Evolutionary conservation across 2,113 vertebrate genomes (phyloP).

Genomic region (Zosterops japonicus): DNA sequence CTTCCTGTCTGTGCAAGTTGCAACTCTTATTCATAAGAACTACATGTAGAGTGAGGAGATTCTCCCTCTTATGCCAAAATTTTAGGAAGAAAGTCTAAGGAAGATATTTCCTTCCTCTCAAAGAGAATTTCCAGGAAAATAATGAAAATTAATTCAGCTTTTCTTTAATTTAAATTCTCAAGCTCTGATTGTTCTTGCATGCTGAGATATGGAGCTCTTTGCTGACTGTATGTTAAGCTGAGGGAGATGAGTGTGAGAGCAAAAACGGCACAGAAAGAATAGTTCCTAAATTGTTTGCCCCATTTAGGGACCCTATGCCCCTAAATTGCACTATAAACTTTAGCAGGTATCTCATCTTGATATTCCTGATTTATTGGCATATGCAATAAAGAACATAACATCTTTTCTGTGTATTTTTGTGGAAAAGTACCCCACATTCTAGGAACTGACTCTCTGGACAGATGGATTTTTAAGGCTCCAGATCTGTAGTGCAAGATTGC

Average conservation of each 20-base stretch:
- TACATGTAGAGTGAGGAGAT: neutral
- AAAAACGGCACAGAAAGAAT: neutral
- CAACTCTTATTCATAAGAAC: neutral
- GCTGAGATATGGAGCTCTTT: neutral
- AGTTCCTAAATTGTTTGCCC: neutral
- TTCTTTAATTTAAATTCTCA: neutral
- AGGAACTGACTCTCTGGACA: neutral
- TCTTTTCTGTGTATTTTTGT: neutral
- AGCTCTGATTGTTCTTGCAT: neutral
- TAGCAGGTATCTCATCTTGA: neutral
- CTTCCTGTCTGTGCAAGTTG: neutral
- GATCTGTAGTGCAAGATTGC: neutral
- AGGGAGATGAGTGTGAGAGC: neutral
- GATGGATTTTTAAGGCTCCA: neutral
- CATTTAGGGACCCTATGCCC: neutral
- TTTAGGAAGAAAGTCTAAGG: neutral
- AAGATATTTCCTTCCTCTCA: neutral
- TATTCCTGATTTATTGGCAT: neutral
- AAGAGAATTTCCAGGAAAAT: neutral
- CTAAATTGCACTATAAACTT: neutral
- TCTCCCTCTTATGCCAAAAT: neutral
- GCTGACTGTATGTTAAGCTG: neutral
- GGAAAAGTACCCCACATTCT: neutral
- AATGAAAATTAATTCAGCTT: neutral
- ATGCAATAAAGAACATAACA: neutral